Evolutionary conservation across 30 jellyfish, hydroid and myxozoan species (phyloP).

Genomic region (Morbakka virulenta): DNA sequence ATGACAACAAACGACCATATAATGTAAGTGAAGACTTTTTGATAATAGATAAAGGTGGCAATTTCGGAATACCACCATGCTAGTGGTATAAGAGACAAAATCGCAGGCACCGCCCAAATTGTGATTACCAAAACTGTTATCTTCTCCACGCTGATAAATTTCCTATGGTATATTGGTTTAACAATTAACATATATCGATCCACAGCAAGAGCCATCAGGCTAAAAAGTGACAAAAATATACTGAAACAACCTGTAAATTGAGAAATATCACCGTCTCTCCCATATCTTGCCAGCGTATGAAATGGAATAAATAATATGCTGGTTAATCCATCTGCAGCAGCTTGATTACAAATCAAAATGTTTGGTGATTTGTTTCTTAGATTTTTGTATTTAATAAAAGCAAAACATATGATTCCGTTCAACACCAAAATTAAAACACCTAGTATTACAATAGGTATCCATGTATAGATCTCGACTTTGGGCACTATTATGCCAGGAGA

Average conservation of each 20-base stretch:
- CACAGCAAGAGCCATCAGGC: background rate
- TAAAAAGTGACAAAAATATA: background rate
- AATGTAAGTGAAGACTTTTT: background rate
- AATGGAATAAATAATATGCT: background rate
- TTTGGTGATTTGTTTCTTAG: background rate
- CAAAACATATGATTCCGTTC: background rate
- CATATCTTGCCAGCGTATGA: background rate
- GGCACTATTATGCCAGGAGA: no score
- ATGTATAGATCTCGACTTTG: background rate
- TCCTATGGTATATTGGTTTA: background rate
- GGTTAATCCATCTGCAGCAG: background rate
- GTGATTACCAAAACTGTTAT: background rate
- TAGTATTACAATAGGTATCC: background rate
- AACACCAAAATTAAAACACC: background rate
- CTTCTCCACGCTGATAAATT: background rate
- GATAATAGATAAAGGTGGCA: background rate
- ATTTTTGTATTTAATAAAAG: background rate
- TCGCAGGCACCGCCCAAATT: background rate
- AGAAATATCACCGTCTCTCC: background rate
- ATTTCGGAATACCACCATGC: background rate
- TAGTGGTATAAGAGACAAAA: background rate
- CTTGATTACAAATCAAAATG: background rate
- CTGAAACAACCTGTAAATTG: background rate
- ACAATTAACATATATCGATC: background rate
- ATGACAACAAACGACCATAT: background rate